These are phyloP conservation scores for Drosophila nigricruria DNA, from an alignment of 2,888 invertebrate genomes.

Conservation along the genomic window DNA sequence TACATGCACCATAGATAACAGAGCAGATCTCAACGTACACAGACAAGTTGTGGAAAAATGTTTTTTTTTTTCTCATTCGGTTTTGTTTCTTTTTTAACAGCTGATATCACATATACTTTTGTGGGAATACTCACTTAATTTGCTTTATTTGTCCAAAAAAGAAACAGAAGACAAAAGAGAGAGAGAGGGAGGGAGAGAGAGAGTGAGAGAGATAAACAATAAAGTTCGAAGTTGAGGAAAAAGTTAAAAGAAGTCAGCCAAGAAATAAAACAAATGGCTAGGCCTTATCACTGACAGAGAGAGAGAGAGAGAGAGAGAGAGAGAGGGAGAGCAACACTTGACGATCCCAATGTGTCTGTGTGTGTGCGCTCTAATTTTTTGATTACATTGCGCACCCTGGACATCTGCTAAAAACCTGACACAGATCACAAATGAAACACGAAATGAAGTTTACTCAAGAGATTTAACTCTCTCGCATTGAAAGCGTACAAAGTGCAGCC, in stretches of 20 bases:
- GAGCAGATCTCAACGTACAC: conserved; percentile 62
- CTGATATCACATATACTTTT: conserved; percentile 63
- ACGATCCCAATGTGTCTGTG: conserved; percentile 8
- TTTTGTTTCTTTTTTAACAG: conserved; percentile 45
- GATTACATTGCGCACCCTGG: conserved; percentile 59
- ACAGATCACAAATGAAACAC: conserved; percentile 27
- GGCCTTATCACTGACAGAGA: conserved; percentile 31
- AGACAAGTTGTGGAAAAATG: conserved; percentile 32
- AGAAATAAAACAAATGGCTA: conserved; percentile 46
- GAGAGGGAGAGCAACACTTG: conserved; percentile 30
- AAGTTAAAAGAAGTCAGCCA: conserved; percentile 36
- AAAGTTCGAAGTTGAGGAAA: conserved; percentile 13
- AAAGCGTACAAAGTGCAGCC: conserved; percentile 40
- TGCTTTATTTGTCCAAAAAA: conserved; percentile 45
- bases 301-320: not conserved
- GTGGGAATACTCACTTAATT: conserved; percentile 63
- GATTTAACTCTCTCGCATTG: conserved; percentile 46
- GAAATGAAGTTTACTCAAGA: conserved; percentile 52
- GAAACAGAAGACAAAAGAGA: conserved; percentile 6
- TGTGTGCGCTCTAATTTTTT: conserved; percentile 72
- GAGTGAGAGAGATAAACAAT: not conserved
- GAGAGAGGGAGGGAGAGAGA: not conserved
- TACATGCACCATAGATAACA: conserved; percentile 56
- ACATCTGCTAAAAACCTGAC: conserved; percentile 28
- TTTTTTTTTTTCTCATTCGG: conserved; percentile 16